phyloP scores from a whole-genome alignment of 2,113 vertebrate genomes.

The Notarius lentiginosus region DNA sequence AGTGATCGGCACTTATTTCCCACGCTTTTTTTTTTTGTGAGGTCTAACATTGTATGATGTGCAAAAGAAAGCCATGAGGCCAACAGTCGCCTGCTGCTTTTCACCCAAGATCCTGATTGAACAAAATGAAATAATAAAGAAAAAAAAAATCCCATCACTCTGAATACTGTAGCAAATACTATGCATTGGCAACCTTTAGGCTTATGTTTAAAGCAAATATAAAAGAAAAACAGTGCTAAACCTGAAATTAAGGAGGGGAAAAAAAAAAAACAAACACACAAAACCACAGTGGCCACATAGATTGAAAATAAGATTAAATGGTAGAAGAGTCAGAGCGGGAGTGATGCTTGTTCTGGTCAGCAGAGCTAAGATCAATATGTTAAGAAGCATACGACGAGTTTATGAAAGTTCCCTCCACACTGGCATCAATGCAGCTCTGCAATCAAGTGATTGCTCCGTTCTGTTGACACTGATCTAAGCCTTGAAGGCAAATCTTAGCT shows the following conservation, averaged over 20 bases:
- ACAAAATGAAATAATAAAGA: not conserved
- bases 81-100: slow-evolving; percentile 11
- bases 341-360: slow-evolving; percentile 1
- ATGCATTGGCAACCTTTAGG: slow-evolving; percentile 16
- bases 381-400: not conserved
- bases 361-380: not conserved
- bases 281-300: slow-evolving; percentile 56
- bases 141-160: slow-evolving; percentile 7
- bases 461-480: slow-evolving; percentile 23
- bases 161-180: not conserved
- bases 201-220: slow-evolving; percentile 1
- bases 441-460: not conserved
- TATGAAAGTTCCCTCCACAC: not conserved
- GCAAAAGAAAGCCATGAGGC: slow-evolving; percentile 30
- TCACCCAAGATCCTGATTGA: not conserved
- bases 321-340: slow-evolving; percentile 20
- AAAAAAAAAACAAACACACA: not conserved
- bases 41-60: slow-evolving; percentile 39
- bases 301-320: slow-evolving; percentile 48
- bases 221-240: slow-evolving; percentile 22
- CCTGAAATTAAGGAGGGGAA: slow-evolving; percentile 28
- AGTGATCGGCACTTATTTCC: slow-evolving; percentile 17
- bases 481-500: slow-evolving; percentile 25
- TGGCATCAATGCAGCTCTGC: not conserved
- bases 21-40: slow-evolving; percentile 8